Base-by-base conservation (phyloP, 2,888 invertebrate species). In the Rhagium mordax region DNA sequence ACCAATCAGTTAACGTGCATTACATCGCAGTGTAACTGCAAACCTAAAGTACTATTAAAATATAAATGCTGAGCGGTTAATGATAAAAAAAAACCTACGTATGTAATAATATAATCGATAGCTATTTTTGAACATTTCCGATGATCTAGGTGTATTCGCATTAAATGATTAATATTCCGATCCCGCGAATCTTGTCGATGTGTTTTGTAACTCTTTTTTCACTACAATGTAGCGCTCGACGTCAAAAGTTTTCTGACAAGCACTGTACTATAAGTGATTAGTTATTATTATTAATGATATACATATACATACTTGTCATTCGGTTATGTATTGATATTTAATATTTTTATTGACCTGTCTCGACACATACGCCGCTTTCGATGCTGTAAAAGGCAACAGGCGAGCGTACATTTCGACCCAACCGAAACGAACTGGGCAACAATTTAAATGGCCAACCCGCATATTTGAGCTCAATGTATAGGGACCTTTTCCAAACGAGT, bases 221-320 rank as follows among this genome's bases (percentile, higher is more conserved):
- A 8, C 20, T 5, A 13, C 47, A 24, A 27, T 62, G 59, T 33
- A 59, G 10, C 33, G 29, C n/a, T 48, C 24, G 33, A 48, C 20
- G 47, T 29, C 24, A 15, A 55, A 59, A 68, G 15, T 15, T 21
- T 21, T 41, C 68, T 68, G 68, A 68, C 68, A 55, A 20, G 41
- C 16, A 16, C 20, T 47, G 21, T 24, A 10, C 16, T 21, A 48
- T 55, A 57, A 64, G 62, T 74, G 75, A 75, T 75, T 73, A 64
- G 72, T 53, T 69, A 67, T 75, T 75, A 67, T 75, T 75, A 75
- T 75, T 75, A 74, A 75, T 75, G 75, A 68, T 75, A 74, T 71
- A 64, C 68, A 71, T 69, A 74, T 71, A 41, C 61, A 18, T 33
- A 49, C 57, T 48, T 57, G 65, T 47, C 57, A 71, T 59, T 71